A percentile compares a stretch with the other conserved stretches of the same genome.
Conservation (phyloP, 2,888 invertebrate genomes). For the Cheiracanthium punctorium region DNA sequence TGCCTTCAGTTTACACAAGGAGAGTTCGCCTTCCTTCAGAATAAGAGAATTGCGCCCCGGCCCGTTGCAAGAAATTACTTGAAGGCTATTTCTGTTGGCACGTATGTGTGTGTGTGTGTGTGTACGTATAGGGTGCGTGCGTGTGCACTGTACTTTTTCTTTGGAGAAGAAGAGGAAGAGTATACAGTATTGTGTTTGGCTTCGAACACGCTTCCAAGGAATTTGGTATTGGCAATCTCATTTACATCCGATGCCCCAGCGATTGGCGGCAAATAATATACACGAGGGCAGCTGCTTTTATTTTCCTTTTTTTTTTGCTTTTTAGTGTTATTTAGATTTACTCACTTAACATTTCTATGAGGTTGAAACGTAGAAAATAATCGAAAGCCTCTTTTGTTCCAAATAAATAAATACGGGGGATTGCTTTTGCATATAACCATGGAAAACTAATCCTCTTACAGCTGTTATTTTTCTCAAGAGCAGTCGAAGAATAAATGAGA, state of each 20-base stretch:
- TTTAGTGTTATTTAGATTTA: too few species aligned
- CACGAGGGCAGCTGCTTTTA: background rate
- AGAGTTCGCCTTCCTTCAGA: conserved; percentile 19
- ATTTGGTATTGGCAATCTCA: conserved; percentile 54
- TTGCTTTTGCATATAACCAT: background rate
- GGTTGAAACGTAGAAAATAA: background rate
- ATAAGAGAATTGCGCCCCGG: conserved; percentile 16
- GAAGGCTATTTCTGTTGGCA: conserved; percentile 42
- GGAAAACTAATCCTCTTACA: background rate
- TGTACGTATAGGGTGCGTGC: background rate
- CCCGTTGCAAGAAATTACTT: conserved; percentile 50
- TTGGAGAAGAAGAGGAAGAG: background rate
- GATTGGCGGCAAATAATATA: conserved; percentile 56
- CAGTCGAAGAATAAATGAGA: background rate
- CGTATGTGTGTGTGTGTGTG: background rate
- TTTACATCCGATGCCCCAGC: conserved; percentile 53
- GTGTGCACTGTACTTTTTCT: conserved; percentile 9
- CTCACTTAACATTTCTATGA: background rate
- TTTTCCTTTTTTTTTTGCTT: background rate
- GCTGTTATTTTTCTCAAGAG: background rate
- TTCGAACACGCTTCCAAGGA: conserved; percentile 37
- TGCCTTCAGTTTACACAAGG: conserved; percentile 46
- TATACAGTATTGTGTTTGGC: conserved; percentile 44
- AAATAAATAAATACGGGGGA: background rate
- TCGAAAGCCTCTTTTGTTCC: background rate